Evolutionary conservation across 2,888 invertebrate genomes (phyloP).

Genomic region (Amphipyra berbera): DNA sequence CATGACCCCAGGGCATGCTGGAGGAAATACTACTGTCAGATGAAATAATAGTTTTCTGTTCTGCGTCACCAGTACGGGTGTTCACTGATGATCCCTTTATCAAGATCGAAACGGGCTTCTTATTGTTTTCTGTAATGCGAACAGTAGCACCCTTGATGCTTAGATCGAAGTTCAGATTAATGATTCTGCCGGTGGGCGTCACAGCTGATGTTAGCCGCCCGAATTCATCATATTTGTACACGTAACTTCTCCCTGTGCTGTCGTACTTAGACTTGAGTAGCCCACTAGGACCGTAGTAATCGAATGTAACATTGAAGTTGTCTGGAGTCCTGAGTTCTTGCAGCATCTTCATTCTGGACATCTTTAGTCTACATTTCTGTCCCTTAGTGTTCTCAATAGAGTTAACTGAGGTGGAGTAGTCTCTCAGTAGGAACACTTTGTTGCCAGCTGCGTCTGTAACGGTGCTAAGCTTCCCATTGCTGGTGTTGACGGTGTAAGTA

Average conservation of each 20-base stretch:
- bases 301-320: conserved; percentile 97
- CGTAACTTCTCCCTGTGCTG: conserved; percentile 96
- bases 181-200: conserved; percentile 98
- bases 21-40: conserved; percentile 95
- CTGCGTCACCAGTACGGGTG: conserved; percentile 95
- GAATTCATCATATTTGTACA: conserved; percentile 98
- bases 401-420: conserved; percentile 96
- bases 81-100: conserved; percentile 96
- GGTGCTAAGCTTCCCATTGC: conserved; percentile 97
- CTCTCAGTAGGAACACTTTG: conserved; percentile 95
- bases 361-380: conserved; percentile 96
- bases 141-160: conserved; percentile 97
- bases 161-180: conserved; percentile 96
- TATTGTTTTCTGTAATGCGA: conserved; percentile 94
- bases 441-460: conserved; percentile 98
- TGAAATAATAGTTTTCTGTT: conserved; percentile 94
- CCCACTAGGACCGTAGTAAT: conserved; percentile 97
- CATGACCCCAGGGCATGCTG: conserved; percentile 96
- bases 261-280: conserved; percentile 96
- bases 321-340: conserved; percentile 97
- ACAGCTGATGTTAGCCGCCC: conserved; percentile 97
- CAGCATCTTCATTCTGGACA: conserved; percentile 98
- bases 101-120: conserved; percentile 95
- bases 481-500: conserved; percentile 98
- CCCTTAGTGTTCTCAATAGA: conserved; percentile 98